Percentiles rank a stretch among this genome's conserved stretches.
Conservation (phyloP, 2,888 invertebrate species). For the Eueremaeus valkanovi region DNA sequence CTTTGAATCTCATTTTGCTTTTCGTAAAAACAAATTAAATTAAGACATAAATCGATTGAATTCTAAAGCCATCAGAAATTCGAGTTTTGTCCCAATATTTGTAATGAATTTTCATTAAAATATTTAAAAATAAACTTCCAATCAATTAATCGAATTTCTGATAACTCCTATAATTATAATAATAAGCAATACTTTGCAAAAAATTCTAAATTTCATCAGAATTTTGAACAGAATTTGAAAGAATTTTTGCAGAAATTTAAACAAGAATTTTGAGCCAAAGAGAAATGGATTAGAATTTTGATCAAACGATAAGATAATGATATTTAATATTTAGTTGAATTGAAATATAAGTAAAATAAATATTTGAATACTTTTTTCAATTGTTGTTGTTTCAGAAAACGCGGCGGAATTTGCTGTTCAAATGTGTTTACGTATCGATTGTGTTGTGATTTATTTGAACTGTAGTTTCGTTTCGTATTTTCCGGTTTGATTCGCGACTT, state of each 20-base stretch:
- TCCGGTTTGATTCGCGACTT: conserved; percentile 8
- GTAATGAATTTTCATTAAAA: too few species aligned
- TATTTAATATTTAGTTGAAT: background rate
- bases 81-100: too few species aligned
- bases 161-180: too few species aligned
- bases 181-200: too few species aligned
- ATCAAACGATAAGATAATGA: background rate
- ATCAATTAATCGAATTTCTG: too few species aligned
- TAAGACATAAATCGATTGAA: background rate
- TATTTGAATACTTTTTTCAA: conserved; percentile 11
- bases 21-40: background rate
- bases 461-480: background rate
- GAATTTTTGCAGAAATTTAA: too few species aligned
- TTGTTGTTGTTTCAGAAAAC: conserved; percentile 20
- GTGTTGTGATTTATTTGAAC: background rate
- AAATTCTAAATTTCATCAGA: too few species aligned
- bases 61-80: too few species aligned
- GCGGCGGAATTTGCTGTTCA: conserved; percentile 29
- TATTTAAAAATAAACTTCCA: too few species aligned
- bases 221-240: too few species aligned
- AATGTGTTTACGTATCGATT: conserved; percentile 17
- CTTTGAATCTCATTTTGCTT: background rate
- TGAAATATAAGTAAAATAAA: background rate
- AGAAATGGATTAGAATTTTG: background rate
- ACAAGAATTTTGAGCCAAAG: background rate